Conservation (phyloP, 2,797 vertebrate species). For the Chromobotia macracanthus region DNA sequence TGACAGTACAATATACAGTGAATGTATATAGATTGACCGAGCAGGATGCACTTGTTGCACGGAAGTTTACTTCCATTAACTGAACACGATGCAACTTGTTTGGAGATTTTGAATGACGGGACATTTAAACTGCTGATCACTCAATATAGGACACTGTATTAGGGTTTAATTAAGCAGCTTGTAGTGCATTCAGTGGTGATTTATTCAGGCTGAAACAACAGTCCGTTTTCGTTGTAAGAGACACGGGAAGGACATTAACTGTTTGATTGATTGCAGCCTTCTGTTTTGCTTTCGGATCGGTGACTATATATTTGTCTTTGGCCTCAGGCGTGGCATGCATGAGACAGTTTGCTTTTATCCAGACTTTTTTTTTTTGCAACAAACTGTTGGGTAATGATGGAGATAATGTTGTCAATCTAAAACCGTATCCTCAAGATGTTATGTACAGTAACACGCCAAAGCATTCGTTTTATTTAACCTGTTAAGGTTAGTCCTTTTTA, state of each 20-base stretch:
- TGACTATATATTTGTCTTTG: constrained; percentile 33
- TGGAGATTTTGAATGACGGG: no score
- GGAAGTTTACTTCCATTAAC: no score
- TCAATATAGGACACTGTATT: background rate
- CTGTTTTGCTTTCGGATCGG: constrained; percentile 10
- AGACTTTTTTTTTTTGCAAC: no score
- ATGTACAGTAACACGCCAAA: background rate
- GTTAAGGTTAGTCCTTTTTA: no score
- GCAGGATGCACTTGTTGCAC: no score
- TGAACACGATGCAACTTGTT: no score
- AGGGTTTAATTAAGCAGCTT: constrained; percentile 28
- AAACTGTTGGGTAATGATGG: background rate
- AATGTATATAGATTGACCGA: no score
- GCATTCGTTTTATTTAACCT: no score
- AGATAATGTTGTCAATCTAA: background rate
- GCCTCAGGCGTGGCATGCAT: constrained; percentile 21
- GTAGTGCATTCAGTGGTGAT: constrained; percentile 16
- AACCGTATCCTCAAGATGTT: background rate
- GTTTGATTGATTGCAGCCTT: constrained; percentile 37
- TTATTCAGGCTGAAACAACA: constrained; percentile 30
- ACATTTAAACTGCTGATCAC: background rate
- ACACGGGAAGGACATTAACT: constrained; percentile 34
- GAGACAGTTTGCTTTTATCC: background rate
- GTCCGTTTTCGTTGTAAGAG: background rate
- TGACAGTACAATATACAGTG: no score